phyloP scores from a whole-genome alignment of 1,140 invertebrate species.

The Trachymyrmex septentrionalis region DNA sequence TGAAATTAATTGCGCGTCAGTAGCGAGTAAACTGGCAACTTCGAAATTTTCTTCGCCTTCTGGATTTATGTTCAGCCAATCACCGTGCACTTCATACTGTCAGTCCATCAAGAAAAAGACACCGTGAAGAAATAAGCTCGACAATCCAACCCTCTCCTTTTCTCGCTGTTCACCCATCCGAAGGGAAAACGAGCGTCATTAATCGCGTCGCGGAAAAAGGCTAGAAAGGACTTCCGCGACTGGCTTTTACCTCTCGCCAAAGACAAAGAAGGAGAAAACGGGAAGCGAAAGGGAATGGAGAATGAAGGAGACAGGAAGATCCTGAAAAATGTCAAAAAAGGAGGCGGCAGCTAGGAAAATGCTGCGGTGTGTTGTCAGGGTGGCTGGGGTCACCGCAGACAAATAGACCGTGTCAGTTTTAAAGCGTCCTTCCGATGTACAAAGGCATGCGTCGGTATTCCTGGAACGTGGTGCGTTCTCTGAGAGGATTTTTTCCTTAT shows the following conservation, averaged over 20 bases:
- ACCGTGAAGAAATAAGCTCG: conserved; percentile 62
- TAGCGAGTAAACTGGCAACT: conserved; percentile 29
- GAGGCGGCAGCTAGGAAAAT: conserved; percentile 19
- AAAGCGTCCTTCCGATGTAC: conserved; percentile 60
- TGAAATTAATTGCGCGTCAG: conserved; percentile 11
- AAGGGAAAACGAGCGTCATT: conserved; percentile 71
- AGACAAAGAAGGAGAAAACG: conserved; percentile 38
- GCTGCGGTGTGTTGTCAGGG: conserved; percentile 54
- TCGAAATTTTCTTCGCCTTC: conserved; percentile 35
- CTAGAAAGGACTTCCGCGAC: conserved; percentile 25
- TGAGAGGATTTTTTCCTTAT: not conserved
- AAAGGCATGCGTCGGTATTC: conserved; percentile 28
- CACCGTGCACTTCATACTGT: conserved; percentile 33
- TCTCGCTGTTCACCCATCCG: conserved; percentile 24
- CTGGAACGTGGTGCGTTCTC: conserved; percentile 37
- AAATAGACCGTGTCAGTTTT: conserved; percentile 71
- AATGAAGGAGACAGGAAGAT: conserved; percentile 56
- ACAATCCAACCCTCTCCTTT: conserved; percentile 43
- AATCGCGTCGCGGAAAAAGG: conserved; percentile 57
- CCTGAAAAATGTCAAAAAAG: conserved; percentile 71
- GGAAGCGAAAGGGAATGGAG: not conserved
- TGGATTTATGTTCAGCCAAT: conserved; percentile 50
- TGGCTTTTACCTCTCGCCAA: conserved; percentile 41
- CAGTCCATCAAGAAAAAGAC: conserved; percentile 63
- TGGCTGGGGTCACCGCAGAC: conserved; percentile 52